A percentile compares a stretch with the other conserved stretches of the same genome.
phyloP scores from a whole-genome alignment of 2,797 vertebrate species.

The Hybognathus amarus region DNA sequence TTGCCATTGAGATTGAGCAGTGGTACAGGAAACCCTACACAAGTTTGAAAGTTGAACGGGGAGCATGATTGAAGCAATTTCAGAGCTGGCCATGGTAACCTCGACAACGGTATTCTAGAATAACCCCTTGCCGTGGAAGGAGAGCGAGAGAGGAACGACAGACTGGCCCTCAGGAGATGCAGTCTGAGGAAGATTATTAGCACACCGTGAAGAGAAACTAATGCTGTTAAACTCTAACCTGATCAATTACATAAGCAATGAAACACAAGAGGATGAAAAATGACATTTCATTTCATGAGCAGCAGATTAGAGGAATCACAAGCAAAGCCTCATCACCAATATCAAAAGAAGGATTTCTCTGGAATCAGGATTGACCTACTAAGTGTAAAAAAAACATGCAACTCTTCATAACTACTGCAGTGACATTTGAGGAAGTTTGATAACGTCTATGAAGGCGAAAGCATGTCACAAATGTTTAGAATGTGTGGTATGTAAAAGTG shows the following conservation, averaged over 20 bases:
- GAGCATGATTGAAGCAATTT: conserved; percentile 53
- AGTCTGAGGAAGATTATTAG: conserved; percentile 52
- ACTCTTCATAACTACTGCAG: background rate
- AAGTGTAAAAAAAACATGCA: background rate
- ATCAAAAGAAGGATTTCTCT: conserved; percentile 32
- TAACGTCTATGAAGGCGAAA: background rate
- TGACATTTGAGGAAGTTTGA: background rate
- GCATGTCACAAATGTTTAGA: background rate
- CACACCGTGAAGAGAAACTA: conserved; percentile 38
- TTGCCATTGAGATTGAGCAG: background rate
- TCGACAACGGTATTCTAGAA: conserved; percentile 55
- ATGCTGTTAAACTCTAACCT: conserved; percentile 39
- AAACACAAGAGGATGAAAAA: conserved; percentile 34
- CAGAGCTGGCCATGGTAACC: conserved; percentile 55
- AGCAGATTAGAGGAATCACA: conserved; percentile 46
- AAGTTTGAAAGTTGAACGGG: conserved; percentile 51
- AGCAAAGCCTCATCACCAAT: conserved; percentile 24
- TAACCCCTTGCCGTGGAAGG: conserved; percentile 45
- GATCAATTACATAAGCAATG: conserved; percentile 49
- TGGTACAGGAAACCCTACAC: conserved; percentile 6
- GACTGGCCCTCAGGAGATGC: conserved; percentile 43
- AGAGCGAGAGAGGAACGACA: conserved; percentile 21
- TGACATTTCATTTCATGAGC: conserved; percentile 35
- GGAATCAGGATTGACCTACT: conserved; percentile 26
- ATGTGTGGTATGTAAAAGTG: conserved; percentile 14